These are phyloP conservation scores for Chloropsis hardwickii DNA, from an alignment of 2,113 vertebrate genomes.

Conservation along the genomic window DNA sequence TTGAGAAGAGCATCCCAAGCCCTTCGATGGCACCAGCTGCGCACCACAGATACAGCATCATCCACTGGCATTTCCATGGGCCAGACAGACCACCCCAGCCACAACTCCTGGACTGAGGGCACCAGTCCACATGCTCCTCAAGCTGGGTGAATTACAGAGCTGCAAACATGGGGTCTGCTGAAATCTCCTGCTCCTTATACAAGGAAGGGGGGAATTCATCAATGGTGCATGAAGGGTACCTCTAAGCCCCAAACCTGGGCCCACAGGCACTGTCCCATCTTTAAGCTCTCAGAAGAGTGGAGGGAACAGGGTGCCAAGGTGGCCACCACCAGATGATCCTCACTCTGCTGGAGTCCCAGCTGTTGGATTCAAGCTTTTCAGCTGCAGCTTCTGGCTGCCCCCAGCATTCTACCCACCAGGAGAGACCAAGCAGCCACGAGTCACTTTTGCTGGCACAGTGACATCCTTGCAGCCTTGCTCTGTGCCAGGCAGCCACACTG, in stretches of 20 bases:
- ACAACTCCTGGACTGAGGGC: background rate
- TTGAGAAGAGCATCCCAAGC: background rate
- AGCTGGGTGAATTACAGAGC: background rate
- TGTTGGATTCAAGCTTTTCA: background rate
- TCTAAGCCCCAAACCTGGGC: background rate
- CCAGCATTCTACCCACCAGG: background rate
- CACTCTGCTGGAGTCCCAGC: fast-evolving
- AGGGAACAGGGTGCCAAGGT: background rate
- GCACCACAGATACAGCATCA: background rate
- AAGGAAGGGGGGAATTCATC: background rate
- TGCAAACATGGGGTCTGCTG: background rate
- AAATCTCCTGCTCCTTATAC: background rate
- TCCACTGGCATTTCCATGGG: background rate
- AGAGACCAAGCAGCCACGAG: background rate
- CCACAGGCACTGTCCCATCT: background rate
- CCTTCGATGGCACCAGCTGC: background rate
- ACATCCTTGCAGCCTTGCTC: background rate
- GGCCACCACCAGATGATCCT: background rate
- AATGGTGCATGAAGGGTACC: background rate
- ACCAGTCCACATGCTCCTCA: background rate
- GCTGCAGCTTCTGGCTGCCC: background rate
- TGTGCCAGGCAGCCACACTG: background rate
- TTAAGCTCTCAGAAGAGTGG: fast-evolving
- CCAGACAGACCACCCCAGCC: background rate
- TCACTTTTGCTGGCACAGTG: fast-evolving